These are phyloP conservation scores for Sarcophaga caerulescens DNA, from an alignment of 2,888 invertebrate species.

Conservation along the genomic window DNA sequence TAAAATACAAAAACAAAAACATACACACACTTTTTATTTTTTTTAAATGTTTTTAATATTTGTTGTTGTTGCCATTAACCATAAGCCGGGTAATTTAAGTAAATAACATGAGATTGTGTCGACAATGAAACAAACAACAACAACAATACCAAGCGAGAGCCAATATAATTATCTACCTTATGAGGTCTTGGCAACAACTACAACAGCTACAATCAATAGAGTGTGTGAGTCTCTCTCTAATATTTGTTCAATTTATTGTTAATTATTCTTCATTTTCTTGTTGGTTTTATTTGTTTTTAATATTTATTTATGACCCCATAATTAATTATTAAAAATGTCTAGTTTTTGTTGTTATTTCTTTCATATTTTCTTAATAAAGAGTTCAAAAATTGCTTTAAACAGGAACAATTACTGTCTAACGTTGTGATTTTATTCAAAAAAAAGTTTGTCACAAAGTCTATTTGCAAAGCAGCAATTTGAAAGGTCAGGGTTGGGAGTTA, in stretches of 20 bases:
- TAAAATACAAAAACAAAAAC: neutral
- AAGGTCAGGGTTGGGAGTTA: slow-evolving; percentile 29
- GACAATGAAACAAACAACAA: neutral
- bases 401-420: neutral
- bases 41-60: slow-evolving; percentile 5
- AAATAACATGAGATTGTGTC: slow-evolving; percentile 43
- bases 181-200: slow-evolving; percentile 27
- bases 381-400: slow-evolving; percentile 27
- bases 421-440: too few relatives aligned
- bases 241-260: neutral
- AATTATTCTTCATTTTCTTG: neutral
- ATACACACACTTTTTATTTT: neutral
- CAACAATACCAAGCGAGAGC: neutral
- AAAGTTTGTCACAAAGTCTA: neutral
- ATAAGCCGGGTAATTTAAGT: slow-evolving; percentile 43
- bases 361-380: neutral
- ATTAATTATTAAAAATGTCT: neutral
- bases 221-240: too few relatives aligned
- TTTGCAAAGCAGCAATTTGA: neutral
- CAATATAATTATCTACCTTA: slow-evolving; percentile 15
- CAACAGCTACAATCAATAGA: slow-evolving; percentile 4
- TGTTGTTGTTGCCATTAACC: slow-evolving; percentile 20
- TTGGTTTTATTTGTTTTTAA: too few relatives aligned
- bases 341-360: slow-evolving; percentile 1
- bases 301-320: too few relatives aligned